phyloP scores from a whole-genome alignment of 2,113 vertebrate species.

The Tragelaphus strepsiceros region DNA sequence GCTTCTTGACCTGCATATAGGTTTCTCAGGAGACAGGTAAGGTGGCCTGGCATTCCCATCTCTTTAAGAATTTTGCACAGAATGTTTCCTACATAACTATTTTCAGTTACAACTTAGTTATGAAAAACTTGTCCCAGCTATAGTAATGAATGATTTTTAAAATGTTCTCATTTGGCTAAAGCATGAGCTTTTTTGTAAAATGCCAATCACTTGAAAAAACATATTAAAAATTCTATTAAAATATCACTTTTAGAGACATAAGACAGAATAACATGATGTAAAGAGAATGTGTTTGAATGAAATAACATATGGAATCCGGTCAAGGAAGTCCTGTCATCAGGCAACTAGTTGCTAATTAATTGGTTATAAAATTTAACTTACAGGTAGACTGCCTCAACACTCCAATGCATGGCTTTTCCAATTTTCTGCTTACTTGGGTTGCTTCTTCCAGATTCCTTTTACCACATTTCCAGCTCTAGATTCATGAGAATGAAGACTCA shows the following conservation, averaged over 20 bases:
- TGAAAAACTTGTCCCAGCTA: neutral
- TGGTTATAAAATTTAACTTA: neutral
- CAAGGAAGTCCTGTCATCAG: slow-evolving; percentile 16
- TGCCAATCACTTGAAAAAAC: neutral
- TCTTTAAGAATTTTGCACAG: neutral
- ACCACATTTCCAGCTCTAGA: neutral
- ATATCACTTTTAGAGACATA: neutral
- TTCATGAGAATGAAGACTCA: neutral
- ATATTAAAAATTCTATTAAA: neutral
- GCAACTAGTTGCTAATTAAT: neutral
- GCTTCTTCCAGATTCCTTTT: slow-evolving; percentile 14
- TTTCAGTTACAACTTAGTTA: neutral
- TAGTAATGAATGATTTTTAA: neutral
- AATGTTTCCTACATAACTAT: neutral
- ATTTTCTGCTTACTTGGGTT: slow-evolving; percentile 27
- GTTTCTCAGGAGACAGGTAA: neutral
- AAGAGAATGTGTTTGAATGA: neutral
- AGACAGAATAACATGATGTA: neutral
- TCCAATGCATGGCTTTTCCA: neutral
- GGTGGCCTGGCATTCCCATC: neutral
- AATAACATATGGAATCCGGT: neutral
- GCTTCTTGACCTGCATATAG: neutral
- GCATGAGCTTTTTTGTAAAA: neutral
- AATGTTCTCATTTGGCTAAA: slow-evolving; percentile 5
- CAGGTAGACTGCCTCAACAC: neutral